phyloP scores from a whole-genome alignment of 2,113 vertebrate genomes.

The Pelecanus crispus region DNA sequence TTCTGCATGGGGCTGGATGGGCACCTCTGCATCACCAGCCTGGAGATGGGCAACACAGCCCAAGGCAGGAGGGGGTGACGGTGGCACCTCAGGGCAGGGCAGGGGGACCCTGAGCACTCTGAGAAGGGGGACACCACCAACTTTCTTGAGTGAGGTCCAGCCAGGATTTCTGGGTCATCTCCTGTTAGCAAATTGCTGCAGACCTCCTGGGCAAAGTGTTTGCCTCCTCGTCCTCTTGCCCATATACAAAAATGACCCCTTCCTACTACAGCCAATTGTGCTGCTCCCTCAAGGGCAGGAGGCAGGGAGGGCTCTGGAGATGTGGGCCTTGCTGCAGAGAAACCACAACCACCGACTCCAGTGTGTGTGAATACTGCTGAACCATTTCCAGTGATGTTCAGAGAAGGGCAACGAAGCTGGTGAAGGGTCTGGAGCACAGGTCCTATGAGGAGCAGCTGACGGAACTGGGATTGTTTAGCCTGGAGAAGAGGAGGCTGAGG shows the following conservation, averaged over 20 bases:
- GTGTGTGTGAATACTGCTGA: fast-evolving
- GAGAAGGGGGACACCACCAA: not conserved
- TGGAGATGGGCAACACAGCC: not conserved
- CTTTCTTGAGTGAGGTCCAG: not conserved
- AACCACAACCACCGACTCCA: not conserved
- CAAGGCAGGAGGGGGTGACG: fast-evolving
- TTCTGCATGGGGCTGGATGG: fast-evolving
- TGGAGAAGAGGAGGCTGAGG: too few relatives aligned
- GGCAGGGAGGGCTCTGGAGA: not conserved
- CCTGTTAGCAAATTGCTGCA: not conserved
- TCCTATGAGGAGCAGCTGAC: too few relatives aligned
- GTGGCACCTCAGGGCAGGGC: not conserved
- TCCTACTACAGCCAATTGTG: not conserved
- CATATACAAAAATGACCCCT: not conserved
- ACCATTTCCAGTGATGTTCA: not conserved
- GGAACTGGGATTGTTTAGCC: too few relatives aligned
- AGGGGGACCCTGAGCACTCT: not conserved
- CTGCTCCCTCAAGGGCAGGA: not conserved
- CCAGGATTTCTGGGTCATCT: not conserved
- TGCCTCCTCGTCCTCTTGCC: not conserved
- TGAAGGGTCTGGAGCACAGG: too few relatives aligned
- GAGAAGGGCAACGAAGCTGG: too few relatives aligned
- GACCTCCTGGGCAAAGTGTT: not conserved
- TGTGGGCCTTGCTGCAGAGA: not conserved
- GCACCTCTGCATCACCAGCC: not conserved